phyloP scores from a whole-genome alignment of 1,140 invertebrate species.

The Diprion similis region DNA sequence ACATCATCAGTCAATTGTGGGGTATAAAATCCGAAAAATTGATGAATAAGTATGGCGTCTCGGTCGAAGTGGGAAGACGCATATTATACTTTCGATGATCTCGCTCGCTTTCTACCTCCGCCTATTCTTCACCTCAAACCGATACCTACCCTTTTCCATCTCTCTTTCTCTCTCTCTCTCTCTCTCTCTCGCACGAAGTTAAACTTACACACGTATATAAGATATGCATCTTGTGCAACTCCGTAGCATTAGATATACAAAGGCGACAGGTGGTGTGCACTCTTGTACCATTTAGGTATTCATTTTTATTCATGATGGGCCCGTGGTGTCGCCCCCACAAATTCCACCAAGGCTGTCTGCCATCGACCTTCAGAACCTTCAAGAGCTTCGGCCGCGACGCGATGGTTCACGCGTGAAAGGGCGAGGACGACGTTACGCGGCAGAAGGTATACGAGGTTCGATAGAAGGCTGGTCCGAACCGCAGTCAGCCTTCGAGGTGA shows the following conservation, averaged over 20 bases:
- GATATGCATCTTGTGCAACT: constrained; percentile 16
- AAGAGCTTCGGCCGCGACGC: not conserved
- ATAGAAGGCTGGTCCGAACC: too few species aligned
- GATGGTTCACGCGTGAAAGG: not conserved
- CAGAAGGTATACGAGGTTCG: too few species aligned
- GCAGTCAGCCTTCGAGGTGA: too few species aligned
- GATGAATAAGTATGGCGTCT: too few species aligned
- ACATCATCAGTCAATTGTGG: too few species aligned
- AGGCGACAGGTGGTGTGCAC: constrained; percentile 44
- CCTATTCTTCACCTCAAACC: too few species aligned
- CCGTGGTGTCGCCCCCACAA: constrained; percentile 11
- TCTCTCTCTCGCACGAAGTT: not conserved
- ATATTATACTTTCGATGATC: too few species aligned
- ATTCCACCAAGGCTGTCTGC: not conserved
- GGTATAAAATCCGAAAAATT: too few species aligned
- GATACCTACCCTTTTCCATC: not conserved
- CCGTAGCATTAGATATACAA: constrained; percentile 26
- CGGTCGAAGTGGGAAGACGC: too few species aligned
- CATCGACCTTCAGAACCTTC: constrained; percentile 9
- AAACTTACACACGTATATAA: not conserved
- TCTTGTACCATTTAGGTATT: constrained; percentile 42
- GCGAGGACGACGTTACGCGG: not conserved
- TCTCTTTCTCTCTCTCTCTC: not conserved
- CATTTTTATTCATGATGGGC: constrained; percentile 45
- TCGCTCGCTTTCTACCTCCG: too few species aligned